Percentiles rank a stretch among this genome's conserved stretches.
Conservation (phyloP, 1,140 invertebrate species). For the Microplitis mediator region DNA sequence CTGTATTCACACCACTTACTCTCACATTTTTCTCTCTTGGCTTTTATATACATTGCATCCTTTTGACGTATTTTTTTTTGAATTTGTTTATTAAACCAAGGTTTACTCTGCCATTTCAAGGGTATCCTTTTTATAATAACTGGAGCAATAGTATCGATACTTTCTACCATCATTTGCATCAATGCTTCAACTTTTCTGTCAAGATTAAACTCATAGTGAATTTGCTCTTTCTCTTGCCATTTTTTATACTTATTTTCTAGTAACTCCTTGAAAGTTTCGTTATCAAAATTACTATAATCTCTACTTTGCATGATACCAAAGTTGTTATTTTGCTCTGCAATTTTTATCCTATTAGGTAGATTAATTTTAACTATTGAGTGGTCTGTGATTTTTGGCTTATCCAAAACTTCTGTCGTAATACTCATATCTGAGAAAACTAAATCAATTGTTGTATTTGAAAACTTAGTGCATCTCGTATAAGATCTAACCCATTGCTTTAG, state of each 20-base stretch:
- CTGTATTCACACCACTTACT: neutral
- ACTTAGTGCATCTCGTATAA: conserved; percentile 8
- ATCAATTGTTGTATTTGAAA: conserved; percentile 18
- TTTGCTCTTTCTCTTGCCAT: neutral
- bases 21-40: neutral
- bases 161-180: neutral
- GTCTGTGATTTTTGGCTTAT: conserved; percentile 22
- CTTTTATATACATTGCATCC: neutral
- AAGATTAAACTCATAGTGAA: neutral
- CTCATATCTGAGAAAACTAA: conserved; percentile 13
- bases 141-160: neutral
- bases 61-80: neutral
- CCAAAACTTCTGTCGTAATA: neutral
- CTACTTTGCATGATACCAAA: neutral
- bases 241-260: neutral
- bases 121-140: neutral
- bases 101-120: neutral
- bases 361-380: conserved; percentile 14
- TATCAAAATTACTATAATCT: neutral
- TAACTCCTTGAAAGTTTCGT: neutral
- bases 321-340: neutral
- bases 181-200: neutral
- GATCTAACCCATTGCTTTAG: conserved; percentile 8
- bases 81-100: neutral
- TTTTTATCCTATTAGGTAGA: neutral